phyloP scores from a whole-genome alignment of 2,113 vertebrate species.

The Brachyhypopomus occidentalis region DNA sequence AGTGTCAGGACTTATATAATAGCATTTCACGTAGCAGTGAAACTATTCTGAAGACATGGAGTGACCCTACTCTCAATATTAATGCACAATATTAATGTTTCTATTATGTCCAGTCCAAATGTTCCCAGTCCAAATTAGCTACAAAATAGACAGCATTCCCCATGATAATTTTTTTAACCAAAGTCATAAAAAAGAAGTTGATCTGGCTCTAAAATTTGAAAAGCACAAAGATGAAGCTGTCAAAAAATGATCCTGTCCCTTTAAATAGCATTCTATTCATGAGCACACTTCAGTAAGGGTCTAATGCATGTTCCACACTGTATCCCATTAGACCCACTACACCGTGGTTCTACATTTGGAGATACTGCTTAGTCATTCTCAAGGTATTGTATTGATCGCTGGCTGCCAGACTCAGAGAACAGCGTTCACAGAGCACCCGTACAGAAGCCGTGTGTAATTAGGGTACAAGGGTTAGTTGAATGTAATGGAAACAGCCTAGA shows the following conservation, averaged over 20 bases:
- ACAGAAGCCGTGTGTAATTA: neutral
- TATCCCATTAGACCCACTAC: neutral
- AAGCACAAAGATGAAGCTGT: neutral
- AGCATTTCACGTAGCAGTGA: too few species aligned
- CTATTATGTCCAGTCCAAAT: too few species aligned
- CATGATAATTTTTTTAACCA: too few species aligned
- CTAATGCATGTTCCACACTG: neutral
- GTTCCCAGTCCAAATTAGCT: too few species aligned
- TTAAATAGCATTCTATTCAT: neutral
- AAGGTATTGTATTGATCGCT: constrained; percentile 27
- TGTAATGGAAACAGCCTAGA: neutral
- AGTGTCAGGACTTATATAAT: too few species aligned
- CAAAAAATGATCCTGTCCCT: neutral
- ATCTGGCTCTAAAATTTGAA: too few species aligned
- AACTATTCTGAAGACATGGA: too few species aligned
- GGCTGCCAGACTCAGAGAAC: neutral
- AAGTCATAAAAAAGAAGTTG: too few species aligned
- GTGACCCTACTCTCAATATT: too few species aligned
- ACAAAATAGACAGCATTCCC: too few species aligned
- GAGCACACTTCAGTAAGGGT: too few species aligned
- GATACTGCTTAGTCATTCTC: constrained; percentile 35
- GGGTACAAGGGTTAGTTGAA: neutral
- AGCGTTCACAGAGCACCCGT: constrained; percentile 9
- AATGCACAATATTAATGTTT: too few species aligned
- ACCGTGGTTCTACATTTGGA: neutral